phyloP scores from a whole-genome alignment of 2,797 vertebrate genomes.

The Malacoraja senta region DNA sequence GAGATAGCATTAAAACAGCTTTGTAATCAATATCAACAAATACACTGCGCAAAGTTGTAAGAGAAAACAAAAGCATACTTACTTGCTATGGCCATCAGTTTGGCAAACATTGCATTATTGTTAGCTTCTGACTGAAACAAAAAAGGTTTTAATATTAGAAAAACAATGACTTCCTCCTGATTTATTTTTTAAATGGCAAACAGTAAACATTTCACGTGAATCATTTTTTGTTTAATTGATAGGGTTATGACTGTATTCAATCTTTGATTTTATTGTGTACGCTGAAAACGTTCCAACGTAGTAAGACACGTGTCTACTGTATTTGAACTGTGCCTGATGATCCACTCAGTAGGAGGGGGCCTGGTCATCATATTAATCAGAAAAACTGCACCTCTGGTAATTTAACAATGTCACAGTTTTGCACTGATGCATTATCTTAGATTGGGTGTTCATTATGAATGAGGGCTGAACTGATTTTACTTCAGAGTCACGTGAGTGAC shows the following conservation, averaged over 20 bases:
- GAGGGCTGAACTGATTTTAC: neutral
- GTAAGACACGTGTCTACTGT: neutral
- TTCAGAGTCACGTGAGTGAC: no score
- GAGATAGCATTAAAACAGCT: neutral
- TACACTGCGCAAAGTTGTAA: neutral
- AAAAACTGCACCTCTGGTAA: neutral
- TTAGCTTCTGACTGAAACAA: slow-evolving; percentile 81
- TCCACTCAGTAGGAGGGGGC: neutral
- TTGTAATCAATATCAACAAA: slow-evolving; percentile 5
- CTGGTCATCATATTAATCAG: neutral
- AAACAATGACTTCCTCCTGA: neutral
- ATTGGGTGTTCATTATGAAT: neutral
- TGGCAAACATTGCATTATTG: slow-evolving; percentile 86
- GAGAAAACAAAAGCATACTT: slow-evolving; percentile 53
- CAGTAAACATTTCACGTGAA: neutral
- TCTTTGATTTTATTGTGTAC: neutral
- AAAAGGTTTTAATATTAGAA: slow-evolving; percentile 42
- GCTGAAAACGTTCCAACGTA: neutral
- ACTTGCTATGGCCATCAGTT: slow-evolving; percentile 97
- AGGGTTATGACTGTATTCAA: neutral
- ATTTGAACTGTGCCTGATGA: neutral
- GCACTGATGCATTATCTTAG: neutral
- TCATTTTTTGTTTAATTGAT: neutral
- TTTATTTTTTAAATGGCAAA: neutral
- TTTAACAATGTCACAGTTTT: neutral